Evolutionary conservation across 2,888 invertebrate genomes (phyloP).

Genomic region (Andrena hattorfiana): DNA sequence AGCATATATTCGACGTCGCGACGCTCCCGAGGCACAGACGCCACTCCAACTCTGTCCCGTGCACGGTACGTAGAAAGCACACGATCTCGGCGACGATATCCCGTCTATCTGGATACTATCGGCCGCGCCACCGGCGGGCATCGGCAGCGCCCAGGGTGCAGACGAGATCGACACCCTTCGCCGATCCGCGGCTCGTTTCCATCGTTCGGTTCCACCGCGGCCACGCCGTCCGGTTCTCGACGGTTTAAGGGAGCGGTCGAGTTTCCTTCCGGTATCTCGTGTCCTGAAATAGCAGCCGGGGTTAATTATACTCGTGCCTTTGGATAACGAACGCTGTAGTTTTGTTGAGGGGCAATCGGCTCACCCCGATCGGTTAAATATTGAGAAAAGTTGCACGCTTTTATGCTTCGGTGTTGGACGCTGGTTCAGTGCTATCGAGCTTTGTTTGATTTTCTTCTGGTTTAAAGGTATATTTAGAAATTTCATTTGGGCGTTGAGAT

Average conservation of each 20-base stretch:
- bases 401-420: too few relatives aligned
- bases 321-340: background rate
- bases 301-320: conserved; percentile 19
- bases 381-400: too few relatives aligned
- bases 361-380: background rate
- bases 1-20: conserved; percentile 84
- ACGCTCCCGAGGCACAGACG: conserved; percentile 83
- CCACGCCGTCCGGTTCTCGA: background rate
- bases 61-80: conserved; percentile 82
- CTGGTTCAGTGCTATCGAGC: too few relatives aligned
- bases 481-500: background rate
- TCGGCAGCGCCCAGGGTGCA: background rate
- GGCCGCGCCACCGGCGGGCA: conserved; percentile 19
- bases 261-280: conserved; percentile 41
- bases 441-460: too few relatives aligned
- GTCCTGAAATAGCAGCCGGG: conserved; percentile 47
- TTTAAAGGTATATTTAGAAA: background rate
- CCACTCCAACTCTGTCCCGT: conserved; percentile 84
- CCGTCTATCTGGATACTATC: conserved; percentile 39
- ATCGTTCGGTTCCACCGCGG: background rate
- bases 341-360: background rate
- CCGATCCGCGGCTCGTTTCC: background rate
- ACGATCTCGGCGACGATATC: conserved; percentile 49
- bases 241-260: conserved; percentile 35
- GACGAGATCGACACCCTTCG: background rate